Conservation (phyloP, 2,888 invertebrate genomes). For the Mimachlamys varia region DNA sequence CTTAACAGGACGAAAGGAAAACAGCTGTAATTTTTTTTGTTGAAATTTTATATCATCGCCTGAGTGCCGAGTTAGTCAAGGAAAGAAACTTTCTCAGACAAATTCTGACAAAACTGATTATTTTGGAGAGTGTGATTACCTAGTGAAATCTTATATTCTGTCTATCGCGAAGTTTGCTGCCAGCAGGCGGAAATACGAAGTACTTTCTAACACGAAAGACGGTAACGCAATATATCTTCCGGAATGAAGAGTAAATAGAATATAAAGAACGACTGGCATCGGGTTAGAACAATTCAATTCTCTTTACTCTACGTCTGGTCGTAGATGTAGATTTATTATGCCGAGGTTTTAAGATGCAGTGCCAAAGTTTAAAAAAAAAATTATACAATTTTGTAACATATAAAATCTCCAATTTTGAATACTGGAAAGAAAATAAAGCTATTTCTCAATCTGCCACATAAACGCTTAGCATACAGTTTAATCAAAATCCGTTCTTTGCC, state of each 20-base stretch:
- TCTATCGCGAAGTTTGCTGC: not conserved
- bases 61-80: constrained; percentile 1
- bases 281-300: not conserved
- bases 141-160: not conserved
- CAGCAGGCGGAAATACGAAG: not conserved
- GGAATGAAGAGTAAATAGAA: not conserved
- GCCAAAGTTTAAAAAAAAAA: not conserved
- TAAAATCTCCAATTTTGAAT: not conserved
- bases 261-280: not conserved
- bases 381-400: not conserved
- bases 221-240: not conserved
- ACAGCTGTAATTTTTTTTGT: not conserved
- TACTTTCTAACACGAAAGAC: constrained; percentile 10
- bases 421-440: too few relatives aligned
- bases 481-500: too few relatives aligned
- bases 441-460: too few relatives aligned
- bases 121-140: not conserved
- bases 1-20: not conserved
- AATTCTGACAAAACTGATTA: not conserved
- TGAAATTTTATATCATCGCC: constrained; percentile 11
- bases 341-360: not conserved
- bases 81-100: not conserved
- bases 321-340: not conserved
- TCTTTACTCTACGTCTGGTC: not conserved
- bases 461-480: too few relatives aligned